Base-by-base conservation (phyloP, 2,888 invertebrate genomes). In the Acanthosepion lycidas region DNA sequence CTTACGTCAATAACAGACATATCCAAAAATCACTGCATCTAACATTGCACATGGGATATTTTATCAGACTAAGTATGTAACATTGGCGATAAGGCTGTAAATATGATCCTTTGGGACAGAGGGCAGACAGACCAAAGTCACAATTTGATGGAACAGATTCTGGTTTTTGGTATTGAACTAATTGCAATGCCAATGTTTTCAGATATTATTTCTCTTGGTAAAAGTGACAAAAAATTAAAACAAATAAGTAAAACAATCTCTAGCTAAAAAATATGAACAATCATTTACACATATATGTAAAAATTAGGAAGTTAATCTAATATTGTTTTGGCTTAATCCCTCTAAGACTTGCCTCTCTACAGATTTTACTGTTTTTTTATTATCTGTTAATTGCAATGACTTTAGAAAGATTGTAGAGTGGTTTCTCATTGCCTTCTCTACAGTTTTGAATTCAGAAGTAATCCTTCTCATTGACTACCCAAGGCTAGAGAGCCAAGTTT, bases 41-140 rank as follows among this genome's bases (percentile, higher is more conserved):
- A 78, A 78, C 78, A n/a, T 78, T n/a, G n/a, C 78, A 78, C n/a
- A 78, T 78, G 78, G 78, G 78, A 78, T 78, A 78, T 78, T n/a
- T 33, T n/a, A 78, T n/a, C 78, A 33, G 78, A 33, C n/a, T 78
- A 78, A 78, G n/a, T 78, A 78, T 78, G n/a, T 78, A 33, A 78
- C 33, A 18, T n/a, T 33, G 5, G n/a, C n/a, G 78, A 78, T 78
- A 78, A 78, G 78, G n/a, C n/a, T 78, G 78, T 78, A n/a, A 78
- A n/a, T 9, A 4, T 3, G 18, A 15, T 78, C n/a, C 33, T 78
- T 78, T 78, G 78, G 78, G 78, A 33, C n/a, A 78, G n/a, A 78
- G 78, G 33, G 12, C 78, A 3, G 78, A 78, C 78, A 78, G 78
- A 78, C 78, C 78, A 78, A n/a, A 33, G 78, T 15, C 78, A 78